Evolutionary conservation across 2,888 invertebrate species (phyloP), one percentile per base, ranked within the genome.

Genomic region (Caenorhabditis sp.): DNA sequence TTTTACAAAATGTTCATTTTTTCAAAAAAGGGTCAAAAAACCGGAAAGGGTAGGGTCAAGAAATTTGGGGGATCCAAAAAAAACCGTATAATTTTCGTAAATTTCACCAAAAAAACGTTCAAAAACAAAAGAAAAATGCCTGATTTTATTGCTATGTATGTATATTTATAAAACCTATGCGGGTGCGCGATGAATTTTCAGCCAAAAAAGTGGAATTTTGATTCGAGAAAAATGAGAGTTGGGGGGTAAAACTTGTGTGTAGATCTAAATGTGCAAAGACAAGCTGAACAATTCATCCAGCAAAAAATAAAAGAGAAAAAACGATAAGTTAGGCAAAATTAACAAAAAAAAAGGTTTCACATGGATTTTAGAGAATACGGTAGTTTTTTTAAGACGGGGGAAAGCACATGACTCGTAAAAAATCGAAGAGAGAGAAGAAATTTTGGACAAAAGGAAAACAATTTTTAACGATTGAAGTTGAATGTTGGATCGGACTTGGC

Each of bases 381-480:
- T 36, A 36, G 36, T 36, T 36, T 36, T 3, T 20, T 20, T 3
- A 27, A 56, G 56, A 56, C 7, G 49, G n/a, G 62, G 54, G 63
- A 69, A 63, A 69, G 63, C 60, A 57, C 12, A 62, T 56, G 65
- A 71, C 71, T 67, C 60, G 67, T 71, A 71, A 58, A 23, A 50
- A 31, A 43, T 12, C 26, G 59, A 59, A 25, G 50, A 36, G 59
- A 38, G 49, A 31, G 14, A 8, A 38, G 59, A 14, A 49, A 43
- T 53, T 53, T 53, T 53, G 14, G n/a, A n/a, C n/a, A n/a, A n/a
- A n/a, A n/a, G 50, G 20, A n/a, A 14, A 5, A 20, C 56, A 25
- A 56, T 31, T 31, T 27, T 50, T 63, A 71, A 53, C 71, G 71
- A 60, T 71, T 71, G 63, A 71, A 71, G 58, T 63, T 71, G 67